These are phyloP conservation scores for Sinella curviseta DNA, from an alignment of 1,140 invertebrate genomes.

Conservation along the genomic window DNA sequence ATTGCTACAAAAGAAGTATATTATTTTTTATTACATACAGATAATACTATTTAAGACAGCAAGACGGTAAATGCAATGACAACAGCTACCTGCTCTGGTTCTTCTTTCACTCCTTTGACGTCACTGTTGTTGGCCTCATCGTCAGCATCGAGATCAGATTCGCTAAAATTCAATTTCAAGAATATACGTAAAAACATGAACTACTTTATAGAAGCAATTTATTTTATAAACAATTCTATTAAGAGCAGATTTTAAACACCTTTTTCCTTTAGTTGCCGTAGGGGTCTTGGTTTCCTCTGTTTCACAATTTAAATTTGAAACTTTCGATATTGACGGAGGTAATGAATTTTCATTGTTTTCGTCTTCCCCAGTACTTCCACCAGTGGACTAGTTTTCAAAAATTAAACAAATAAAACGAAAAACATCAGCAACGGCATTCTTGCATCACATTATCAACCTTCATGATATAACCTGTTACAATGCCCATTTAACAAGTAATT, in stretches of 20 bases:
- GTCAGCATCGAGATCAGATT: slow-evolving; percentile 66
- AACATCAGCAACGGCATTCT: too few species aligned
- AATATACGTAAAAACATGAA: background rate
- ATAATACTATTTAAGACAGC: background rate
- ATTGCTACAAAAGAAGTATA: slow-evolving; percentile 56
- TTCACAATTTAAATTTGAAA: slow-evolving; percentile 32
- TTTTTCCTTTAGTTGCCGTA: slow-evolving; percentile 45
- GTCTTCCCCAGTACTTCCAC: slow-evolving; percentile 66
- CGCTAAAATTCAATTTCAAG: slow-evolving; percentile 51
- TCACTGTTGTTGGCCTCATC: slow-evolving; percentile 61
- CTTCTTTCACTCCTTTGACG: slow-evolving; percentile 56
- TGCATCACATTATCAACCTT: too few species aligned
- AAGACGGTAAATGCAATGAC: too few species aligned
- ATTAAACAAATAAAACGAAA: background rate
- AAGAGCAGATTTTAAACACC: too few species aligned
- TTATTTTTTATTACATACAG: slow-evolving; percentile 26
- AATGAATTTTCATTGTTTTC: slow-evolving; percentile 55
- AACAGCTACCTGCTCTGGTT: slow-evolving; percentile 53
- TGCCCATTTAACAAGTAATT: background rate
- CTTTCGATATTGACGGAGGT: slow-evolving; percentile 35
- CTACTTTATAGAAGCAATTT: background rate
- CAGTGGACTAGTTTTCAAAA: slow-evolving; percentile 61
- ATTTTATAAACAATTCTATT: background rate
- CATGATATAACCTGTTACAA: too few species aligned
- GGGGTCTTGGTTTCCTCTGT: slow-evolving; percentile 35